phyloP scores from a whole-genome alignment of 2,797 vertebrate species.

The Dryobates pubescens region DNA sequence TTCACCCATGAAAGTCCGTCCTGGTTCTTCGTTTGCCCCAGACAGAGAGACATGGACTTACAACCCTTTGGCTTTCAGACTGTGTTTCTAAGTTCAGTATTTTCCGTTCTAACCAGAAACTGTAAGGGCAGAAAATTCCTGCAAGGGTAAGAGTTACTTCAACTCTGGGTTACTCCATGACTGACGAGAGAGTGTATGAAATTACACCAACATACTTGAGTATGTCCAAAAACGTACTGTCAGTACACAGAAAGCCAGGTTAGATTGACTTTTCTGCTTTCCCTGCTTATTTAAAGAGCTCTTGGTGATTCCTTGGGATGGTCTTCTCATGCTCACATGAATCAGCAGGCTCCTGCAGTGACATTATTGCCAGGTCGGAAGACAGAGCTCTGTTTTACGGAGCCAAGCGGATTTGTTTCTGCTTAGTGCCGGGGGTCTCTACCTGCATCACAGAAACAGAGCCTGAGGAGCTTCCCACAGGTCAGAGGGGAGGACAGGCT shows the following conservation, averaged over 20 bases:
- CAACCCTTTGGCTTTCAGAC: neutral
- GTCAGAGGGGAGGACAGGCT: neutral
- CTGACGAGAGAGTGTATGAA: neutral
- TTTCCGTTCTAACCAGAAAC: neutral
- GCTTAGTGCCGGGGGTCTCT: neutral
- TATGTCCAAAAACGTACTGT: rapidly evolving
- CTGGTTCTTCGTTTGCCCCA: neutral
- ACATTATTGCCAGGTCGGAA: rapidly evolving
- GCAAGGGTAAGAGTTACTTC: neutral
- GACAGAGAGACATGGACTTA: neutral
- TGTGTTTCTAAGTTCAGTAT: neutral
- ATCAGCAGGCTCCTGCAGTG: neutral
- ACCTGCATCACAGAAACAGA: neutral
- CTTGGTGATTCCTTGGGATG: neutral
- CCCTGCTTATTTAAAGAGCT: neutral
- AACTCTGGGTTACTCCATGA: neutral
- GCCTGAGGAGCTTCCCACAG: neutral
- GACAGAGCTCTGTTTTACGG: neutral
- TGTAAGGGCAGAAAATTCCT: neutral
- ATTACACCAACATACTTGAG: rapidly evolving
- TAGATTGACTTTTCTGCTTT: neutral
- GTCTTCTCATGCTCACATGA: rapidly evolving
- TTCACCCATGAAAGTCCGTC: neutral
- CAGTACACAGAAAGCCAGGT: neutral
- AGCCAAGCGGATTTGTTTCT: neutral